Evolutionary conservation across 2,888 invertebrate genomes (phyloP).

Genomic region (Phrixothrix hirtus): DNA sequence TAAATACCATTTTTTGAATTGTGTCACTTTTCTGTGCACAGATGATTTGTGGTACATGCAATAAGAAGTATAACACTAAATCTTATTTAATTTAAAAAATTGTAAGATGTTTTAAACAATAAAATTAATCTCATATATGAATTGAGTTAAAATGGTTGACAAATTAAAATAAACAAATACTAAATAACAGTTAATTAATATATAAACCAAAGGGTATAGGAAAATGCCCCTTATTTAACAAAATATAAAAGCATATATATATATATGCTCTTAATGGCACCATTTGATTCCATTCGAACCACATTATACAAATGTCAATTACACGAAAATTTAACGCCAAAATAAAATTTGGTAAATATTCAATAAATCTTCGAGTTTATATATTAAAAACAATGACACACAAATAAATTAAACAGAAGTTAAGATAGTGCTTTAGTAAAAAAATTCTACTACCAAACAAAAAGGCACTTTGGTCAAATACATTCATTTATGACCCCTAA

Average conservation of each 20-base stretch:
- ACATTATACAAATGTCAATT: slow-evolving; percentile 8
- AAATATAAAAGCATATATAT: slow-evolving; percentile 12
- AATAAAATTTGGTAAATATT: slow-evolving; percentile 1
- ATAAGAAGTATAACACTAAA: too few species aligned
- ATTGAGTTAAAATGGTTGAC: not conserved
- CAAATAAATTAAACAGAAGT: slow-evolving; percentile 18
- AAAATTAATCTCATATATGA: not conserved
- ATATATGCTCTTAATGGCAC: slow-evolving; percentile 21
- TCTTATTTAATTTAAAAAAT: too few species aligned
- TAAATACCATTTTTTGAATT: too few species aligned
- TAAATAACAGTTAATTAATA: not conserved
- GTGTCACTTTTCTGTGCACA: too few species aligned
- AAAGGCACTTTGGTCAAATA: slow-evolving; percentile 54
- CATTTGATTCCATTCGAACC: slow-evolving; percentile 24
- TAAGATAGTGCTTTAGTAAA: slow-evolving; percentile 9
- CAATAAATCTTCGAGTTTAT: not conserved
- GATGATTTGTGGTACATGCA: too few species aligned
- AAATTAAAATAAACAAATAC: not conserved
- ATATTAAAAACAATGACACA: slow-evolving; percentile 8
- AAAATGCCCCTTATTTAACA: slow-evolving; percentile 15
- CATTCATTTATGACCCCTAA: slow-evolving; percentile 7
- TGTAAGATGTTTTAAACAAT: too few species aligned
- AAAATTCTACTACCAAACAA: slow-evolving; percentile 37
- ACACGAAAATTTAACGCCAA: slow-evolving; percentile 3
- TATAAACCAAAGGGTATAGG: slow-evolving; percentile 3